Base-by-base conservation (phyloP, 2,113 vertebrate species). In the Podarcis cretensis region DNA sequence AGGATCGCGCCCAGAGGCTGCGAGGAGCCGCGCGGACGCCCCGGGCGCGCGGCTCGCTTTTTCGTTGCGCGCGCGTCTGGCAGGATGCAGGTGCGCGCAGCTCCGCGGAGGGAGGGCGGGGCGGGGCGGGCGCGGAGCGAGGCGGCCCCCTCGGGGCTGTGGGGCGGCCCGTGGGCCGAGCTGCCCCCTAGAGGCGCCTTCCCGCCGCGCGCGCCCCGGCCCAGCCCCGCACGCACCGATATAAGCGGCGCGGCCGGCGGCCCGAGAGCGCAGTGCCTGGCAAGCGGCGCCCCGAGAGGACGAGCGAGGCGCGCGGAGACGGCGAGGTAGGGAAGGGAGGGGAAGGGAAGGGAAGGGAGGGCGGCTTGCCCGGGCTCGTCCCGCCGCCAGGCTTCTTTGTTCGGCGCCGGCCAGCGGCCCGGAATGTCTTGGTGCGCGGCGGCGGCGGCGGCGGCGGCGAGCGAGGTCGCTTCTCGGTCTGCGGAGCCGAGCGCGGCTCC, bases 131-230 rank as follows among this genome's bases (percentile, higher is more conserved):
- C 48, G 48, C 9, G 48, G 48, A 2, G 9, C 48, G 48, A 54
- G 48, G 10, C 48, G 48, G 48, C 48, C 48, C 48, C 48, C 48
- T 54, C 48, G 48, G 48, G 48, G 48, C 48, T 54, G 48, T 54
- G 48, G 48, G 48, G 48, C 48, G 48, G 48, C 48, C 48, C 10
- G 48, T 35, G 37, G 80, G 2, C 92, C 32, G 71, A 37, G 91
- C 95, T 93, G 95, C 96, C 96, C 92, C 74, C 95, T 94, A 92
- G 94, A 85, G 96, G 95, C 93, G 84, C 76, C 87, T 48, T 9
- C 25, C 91, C 9, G 87, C 80, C 59, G 93, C 32, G 84, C 91
- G 43, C 5, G 6, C 48, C 30, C 25, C 78, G 30, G 25, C 48
- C 48, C 48, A 54, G 48, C 48, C 48, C 48, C 48, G 9, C 48